These are phyloP conservation scores for Dendrocincla tyrannina DNA, from an alignment of 2,797 vertebrate genomes.

Conservation along the genomic window DNA sequence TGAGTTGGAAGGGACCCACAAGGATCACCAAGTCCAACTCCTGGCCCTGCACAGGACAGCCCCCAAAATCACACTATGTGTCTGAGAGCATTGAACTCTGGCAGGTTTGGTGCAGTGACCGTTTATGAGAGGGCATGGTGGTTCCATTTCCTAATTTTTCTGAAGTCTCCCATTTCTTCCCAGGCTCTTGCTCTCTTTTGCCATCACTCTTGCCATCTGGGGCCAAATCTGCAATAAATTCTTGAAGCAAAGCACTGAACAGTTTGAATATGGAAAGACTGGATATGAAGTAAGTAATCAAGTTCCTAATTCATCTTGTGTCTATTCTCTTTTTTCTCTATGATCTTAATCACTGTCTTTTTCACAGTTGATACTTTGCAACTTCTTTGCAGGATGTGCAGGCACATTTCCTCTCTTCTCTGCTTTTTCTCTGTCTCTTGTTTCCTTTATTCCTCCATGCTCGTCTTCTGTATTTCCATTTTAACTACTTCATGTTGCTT, in stretches of 20 bases:
- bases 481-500: conserved; percentile 26
- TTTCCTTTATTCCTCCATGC: background rate
- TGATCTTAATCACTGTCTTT: background rate
- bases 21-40: background rate
- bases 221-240: background rate
- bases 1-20: background rate
- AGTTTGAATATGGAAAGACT: background rate
- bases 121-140: background rate
- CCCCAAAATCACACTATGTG: background rate
- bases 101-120: background rate
- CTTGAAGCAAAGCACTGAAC: background rate
- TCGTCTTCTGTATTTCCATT: background rate
- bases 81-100: background rate
- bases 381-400: background rate
- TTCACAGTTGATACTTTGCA: background rate
- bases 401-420: background rate
- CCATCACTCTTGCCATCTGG: background rate
- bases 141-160: background rate
- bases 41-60: background rate
- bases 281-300: rapidly evolving
- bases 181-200: background rate
- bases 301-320: background rate
- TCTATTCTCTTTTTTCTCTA: background rate
- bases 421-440: background rate
- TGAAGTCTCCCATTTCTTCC: background rate